phyloP scores from a whole-genome alignment of 2,888 invertebrate genomes.

The Sinopyrophorus schimmeli region DNA sequence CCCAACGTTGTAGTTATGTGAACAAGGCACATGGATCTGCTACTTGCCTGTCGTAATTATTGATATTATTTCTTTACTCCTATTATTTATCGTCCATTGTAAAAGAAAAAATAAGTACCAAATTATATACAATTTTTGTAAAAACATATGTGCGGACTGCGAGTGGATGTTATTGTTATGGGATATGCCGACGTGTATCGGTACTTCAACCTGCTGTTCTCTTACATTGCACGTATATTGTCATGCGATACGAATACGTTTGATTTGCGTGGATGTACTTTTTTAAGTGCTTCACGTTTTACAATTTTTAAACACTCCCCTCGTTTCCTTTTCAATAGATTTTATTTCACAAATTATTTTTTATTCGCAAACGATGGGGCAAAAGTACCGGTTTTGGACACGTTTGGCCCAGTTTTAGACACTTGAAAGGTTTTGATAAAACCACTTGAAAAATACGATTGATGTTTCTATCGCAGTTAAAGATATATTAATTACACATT shows the following conservation, averaged over 20 bases:
- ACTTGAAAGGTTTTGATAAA: too few species aligned
- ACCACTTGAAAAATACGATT: too few species aligned
- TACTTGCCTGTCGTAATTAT: constrained; percentile 55
- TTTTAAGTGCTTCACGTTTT: constrained; percentile 15
- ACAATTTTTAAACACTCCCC: constrained; percentile 8
- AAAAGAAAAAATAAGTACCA: constrained; percentile 54
- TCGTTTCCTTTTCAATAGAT: constrained; percentile 6
- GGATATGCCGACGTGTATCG: constrained; percentile 20
- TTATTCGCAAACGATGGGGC: too few species aligned
- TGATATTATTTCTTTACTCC: constrained; percentile 54
- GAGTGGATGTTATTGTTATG: constrained; percentile 40
- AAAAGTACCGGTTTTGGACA: too few species aligned
- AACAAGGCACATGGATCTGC: constrained; percentile 55
- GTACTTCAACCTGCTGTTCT: constrained; percentile 35
- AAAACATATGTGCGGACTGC: constrained; percentile 50
- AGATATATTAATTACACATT: too few species aligned
- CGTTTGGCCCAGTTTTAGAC: too few species aligned
- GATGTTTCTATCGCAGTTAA: too few species aligned
- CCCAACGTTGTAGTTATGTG: constrained; percentile 47
- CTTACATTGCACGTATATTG: constrained; percentile 24
- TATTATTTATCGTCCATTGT: constrained; percentile 57
- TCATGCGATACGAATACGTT: constrained; percentile 28
- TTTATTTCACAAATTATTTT: too few species aligned
- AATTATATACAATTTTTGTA: constrained; percentile 56
- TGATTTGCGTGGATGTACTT: constrained; percentile 11